Conservation (phyloP, 2,113 vertebrate species). For the Calcarius ornatus region DNA sequence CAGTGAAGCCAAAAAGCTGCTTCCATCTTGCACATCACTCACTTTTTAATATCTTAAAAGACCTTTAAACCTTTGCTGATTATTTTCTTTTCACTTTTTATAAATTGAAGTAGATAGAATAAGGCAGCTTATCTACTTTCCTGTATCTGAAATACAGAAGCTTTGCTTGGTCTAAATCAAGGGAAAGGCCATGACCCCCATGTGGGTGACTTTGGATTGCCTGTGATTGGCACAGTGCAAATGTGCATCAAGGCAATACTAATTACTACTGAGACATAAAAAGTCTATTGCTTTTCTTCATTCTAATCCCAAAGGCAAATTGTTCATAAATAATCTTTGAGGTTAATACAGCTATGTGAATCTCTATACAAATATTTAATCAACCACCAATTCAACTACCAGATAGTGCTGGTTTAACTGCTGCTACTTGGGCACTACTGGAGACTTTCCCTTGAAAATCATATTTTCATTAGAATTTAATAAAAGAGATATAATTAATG, state of each 20-base stretch:
- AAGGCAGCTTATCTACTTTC: background rate
- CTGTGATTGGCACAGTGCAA: background rate
- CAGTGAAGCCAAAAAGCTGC: background rate
- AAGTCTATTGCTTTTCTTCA: background rate
- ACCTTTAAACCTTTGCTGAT: background rate
- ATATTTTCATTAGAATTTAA: slow-evolving; percentile 9
- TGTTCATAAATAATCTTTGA: slow-evolving; percentile 2
- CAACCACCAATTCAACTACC: background rate
- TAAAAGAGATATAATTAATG: slow-evolving; percentile 8
- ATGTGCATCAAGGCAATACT: background rate
- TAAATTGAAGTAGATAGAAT: background rate
- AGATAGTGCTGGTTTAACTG: background rate
- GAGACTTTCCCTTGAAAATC: background rate
- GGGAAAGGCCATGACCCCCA: background rate
- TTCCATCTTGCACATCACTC: background rate
- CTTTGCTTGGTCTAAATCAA: background rate
- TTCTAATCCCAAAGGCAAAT: background rate
- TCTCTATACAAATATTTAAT: slow-evolving; percentile 38
- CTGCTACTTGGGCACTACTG: background rate
- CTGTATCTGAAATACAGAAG: background rate
- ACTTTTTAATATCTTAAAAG: background rate
- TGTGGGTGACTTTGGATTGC: background rate
- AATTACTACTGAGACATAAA: background rate
- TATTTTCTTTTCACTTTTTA: background rate
- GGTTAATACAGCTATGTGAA: background rate